phyloP scores from a whole-genome alignment of 2,888 invertebrate genomes.

The Itoplectis maculator region DNA sequence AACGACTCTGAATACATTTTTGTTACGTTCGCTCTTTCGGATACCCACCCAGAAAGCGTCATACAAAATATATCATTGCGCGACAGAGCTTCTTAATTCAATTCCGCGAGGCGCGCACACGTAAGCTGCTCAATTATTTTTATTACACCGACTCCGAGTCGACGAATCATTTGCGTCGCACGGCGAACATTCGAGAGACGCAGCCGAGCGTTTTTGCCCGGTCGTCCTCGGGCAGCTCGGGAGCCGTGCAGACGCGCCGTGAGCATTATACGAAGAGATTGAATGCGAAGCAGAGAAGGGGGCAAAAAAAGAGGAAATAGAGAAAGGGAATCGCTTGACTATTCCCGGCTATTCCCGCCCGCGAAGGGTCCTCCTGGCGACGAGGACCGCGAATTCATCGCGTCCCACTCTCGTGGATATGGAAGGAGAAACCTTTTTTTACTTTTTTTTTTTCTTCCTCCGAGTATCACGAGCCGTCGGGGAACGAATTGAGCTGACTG shows the following conservation, averaged over 20 bases:
- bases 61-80: background rate
- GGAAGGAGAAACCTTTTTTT: background rate
- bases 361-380: background rate
- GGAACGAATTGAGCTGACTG: conserved; percentile 21
- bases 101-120: background rate
- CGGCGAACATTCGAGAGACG: background rate
- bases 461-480: conserved; percentile 2
- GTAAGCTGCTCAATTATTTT: background rate
- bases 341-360: conserved; percentile 15
- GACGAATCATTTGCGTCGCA: background rate
- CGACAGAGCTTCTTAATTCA: background rate
- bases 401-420: background rate
- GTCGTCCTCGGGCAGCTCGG: background rate
- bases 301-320: background rate
- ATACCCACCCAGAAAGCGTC: background rate
- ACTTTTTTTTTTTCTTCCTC: background rate
- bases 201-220: conserved; percentile 4
- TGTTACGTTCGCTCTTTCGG: too few relatives aligned
- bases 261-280: conserved; percentile 32
- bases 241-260: background rate
- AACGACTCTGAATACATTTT: too few relatives aligned
- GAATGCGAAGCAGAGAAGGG: conserved; percentile 1
- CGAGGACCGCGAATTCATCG: conserved; percentile 26
- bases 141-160: background rate
- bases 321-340: conserved; percentile 49